Evolutionary conservation across 2,888 invertebrate species (phyloP), one percentile per base, ranked within the genome.

Genomic region (Chymomyza procnemis): DNA sequence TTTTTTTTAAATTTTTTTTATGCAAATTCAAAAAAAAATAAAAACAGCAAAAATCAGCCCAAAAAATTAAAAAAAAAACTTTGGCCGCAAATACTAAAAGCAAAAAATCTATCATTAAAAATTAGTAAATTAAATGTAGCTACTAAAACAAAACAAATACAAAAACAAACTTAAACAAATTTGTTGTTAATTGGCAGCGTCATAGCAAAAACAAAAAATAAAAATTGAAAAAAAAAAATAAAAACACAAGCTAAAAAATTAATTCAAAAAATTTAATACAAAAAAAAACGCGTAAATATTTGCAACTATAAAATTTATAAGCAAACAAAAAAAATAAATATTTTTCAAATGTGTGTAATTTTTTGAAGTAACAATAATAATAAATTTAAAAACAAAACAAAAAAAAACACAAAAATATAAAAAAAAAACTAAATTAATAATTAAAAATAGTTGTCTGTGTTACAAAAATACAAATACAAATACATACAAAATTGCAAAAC

Each of bases 271-370:
- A n/a, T n/a, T n/a, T n/a, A n/a, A n/a, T n/a, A n/a, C 50, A 50
- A 50, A 4, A 50, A 30, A 47, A 69, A 69, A 62, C 21, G 50
- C 47, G 48, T 41, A 58, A 56, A 48, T 64, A 65, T 65, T 67
- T 67, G 64, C 65, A 76, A 70, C 61, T 41, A 65, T 64, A 65
- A 18, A 60, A 56, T 19, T 46, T 18, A 34, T 54, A 50, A 61
- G 19, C 12, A 34, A 62, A 48, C 59, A 67, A 52, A 48, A 61
- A 67, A 60, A 64, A 70, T 72, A 79, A 84, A 84, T 85, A 85
- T 84, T 84, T 83, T 85, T 85, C 86, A 84, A 85, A 67, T 84
- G 86, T 84, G 86, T 84, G 86, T 84, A 84, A 85, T 84, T 84
- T 83, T 84, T 84, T 84, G 84, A 83, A 83, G 67, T 73, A 75